Evolutionary conservation across 1,140 invertebrate genomes (phyloP), one percentile per base, ranked within the genome.

Genomic region (Elymnias hypermnestra): DNA sequence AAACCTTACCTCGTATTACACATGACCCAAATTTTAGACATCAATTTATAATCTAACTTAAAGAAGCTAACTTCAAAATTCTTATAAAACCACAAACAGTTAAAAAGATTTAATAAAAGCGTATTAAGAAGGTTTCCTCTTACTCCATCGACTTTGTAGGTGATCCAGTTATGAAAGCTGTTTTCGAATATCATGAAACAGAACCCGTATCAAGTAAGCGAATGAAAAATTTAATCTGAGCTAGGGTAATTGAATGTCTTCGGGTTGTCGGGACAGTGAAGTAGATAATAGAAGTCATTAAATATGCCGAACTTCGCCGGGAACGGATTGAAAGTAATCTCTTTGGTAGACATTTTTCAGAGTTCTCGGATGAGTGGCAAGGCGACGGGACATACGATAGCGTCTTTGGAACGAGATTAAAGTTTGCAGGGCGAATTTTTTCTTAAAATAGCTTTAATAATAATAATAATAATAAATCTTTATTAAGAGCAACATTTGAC

Each of bases 211-310:
- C 28, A 43, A 62, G 22, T 41, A 31, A 57, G 53, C 53, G 50
- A 39, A 40, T 53, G 47, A 55, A 53, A 46, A 58, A 53, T 53
- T 55, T 53, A 69, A 63, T 65, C 59, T 55, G 46, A 59, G 45
- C 39, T 45, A 38, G 42, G 37, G 51, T 75, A 78, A 78, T 78
- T 75, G 70, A 76, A 72, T 57, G 66, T 69, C 68, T 72, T 45
- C 57, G 42, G 49, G 61, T 53, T 55, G 46, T 37, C 56, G 57
- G 47, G 36, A 67, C 49, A 64, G 50, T 61, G 57, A 62, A 58
- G 67, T 62, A 69, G 61, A 73, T 75, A 75, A 75, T 70, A 65
- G 69, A 70, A 42, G 57, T 70, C 68, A 73, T 72, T 71, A 75
- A 72, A 70, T 61, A 71, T 73, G 69, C 72, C 67, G 63, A 76